Evolutionary conservation across 2,797 vertebrate genomes (phyloP).

Genomic region (Hapalemur alaotrensis): DNA sequence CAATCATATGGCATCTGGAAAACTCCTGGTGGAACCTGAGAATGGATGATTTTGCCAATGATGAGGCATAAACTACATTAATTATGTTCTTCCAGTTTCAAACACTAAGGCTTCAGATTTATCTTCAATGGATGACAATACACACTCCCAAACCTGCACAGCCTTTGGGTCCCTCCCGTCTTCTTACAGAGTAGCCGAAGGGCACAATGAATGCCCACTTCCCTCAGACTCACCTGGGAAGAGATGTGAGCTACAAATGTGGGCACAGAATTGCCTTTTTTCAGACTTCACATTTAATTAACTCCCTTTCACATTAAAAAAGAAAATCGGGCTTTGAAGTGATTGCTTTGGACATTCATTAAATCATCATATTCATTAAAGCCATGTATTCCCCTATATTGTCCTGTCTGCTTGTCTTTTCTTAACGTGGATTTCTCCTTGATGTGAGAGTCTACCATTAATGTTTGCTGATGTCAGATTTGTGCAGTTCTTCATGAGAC

Average conservation of each 20-base stretch:
- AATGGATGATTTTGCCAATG: not conserved
- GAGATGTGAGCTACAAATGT: not conserved
- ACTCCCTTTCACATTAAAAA: conserved; percentile 31
- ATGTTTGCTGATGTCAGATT: conserved; percentile 87
- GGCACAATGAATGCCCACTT: not conserved
- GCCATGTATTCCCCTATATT: fast-evolving
- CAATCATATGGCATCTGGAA: not conserved
- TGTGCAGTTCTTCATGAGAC: conserved; percentile 97
- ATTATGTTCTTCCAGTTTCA: conserved; percentile 23
- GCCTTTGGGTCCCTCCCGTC: not conserved
- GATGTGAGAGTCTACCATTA: conserved; percentile 58
- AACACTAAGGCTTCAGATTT: not conserved
- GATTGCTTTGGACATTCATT: not conserved
- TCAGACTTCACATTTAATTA: conserved; percentile 47
- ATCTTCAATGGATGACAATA: not conserved
- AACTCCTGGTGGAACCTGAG: not conserved
- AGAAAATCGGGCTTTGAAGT: conserved; percentile 29
- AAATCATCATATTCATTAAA: not conserved
- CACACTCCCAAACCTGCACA: not conserved
- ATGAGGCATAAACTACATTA: not conserved
- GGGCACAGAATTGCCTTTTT: conserved; percentile 2
- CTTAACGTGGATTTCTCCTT: conserved; percentile 1
- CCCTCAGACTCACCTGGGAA: not conserved
- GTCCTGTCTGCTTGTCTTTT: not conserved
- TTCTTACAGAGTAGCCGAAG: not conserved